A percentile compares a stretch with the other conserved stretches of the same genome.
These are phyloP conservation scores for Macrotus californicus DNA, from an alignment of 2,113 vertebrate genomes.

Conservation along the genomic window DNA sequence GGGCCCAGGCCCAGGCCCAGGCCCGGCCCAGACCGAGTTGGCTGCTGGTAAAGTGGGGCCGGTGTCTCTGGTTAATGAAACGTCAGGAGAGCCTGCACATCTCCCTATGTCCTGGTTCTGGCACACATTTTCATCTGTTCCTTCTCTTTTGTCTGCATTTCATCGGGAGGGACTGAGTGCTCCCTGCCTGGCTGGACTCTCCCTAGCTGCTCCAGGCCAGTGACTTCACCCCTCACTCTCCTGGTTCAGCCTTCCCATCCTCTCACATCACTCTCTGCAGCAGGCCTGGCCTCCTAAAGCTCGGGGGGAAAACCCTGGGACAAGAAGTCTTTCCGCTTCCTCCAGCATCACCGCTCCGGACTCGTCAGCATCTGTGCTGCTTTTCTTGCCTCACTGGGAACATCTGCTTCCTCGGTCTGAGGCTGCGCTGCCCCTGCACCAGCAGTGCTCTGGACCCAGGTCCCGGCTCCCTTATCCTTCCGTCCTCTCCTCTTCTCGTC, in stretches of 20 bases:
- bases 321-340: neutral
- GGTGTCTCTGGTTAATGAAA: neutral
- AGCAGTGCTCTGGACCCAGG: neutral
- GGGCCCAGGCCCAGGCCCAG: too few species aligned
- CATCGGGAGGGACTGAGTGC: neutral
- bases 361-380: neutral
- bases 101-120: neutral
- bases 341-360: neutral
- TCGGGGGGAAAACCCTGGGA: neutral
- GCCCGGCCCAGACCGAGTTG: neutral
- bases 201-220: neutral
- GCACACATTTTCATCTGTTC: rapidly evolving
- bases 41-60: neutral
- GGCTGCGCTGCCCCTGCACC: neutral
- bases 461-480: neutral
- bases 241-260: neutral
- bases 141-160: neutral
- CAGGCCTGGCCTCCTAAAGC: neutral
- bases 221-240: neutral
- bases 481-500: neutral
- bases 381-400: neutral
- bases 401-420: too few species aligned
- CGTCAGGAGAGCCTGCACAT: neutral
- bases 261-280: too few species aligned
- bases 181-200: neutral